A percentile compares a stretch with the other conserved stretches of the same genome.
phyloP scores from a whole-genome alignment of 2,888 invertebrate species.

The Agonopterix heracliana region DNA sequence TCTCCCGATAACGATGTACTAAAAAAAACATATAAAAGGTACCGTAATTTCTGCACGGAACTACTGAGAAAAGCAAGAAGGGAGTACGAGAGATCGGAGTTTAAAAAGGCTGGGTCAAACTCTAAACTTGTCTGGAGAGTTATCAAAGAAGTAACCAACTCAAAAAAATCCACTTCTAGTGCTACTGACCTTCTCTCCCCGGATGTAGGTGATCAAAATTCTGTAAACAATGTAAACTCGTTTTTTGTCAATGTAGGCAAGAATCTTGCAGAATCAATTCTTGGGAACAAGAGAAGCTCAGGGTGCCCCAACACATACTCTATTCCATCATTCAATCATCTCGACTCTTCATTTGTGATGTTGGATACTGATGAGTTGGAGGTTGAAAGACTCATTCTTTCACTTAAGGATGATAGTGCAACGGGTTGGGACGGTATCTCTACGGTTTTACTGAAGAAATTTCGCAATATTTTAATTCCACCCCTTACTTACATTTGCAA shows the following conservation, averaged over 20 bases:
- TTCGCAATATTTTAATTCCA: no score
- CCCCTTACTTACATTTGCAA: no score
- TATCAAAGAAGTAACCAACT: background rate
- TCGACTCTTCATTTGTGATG: no score
- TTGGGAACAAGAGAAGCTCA: background rate
- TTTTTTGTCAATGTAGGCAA: background rate
- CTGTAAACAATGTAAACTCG: background rate
- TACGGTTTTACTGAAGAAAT: no score
- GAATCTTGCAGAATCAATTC: background rate
- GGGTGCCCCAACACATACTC: background rate
- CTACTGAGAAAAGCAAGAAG: background rate
- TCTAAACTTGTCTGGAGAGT: background rate
- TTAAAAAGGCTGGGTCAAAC: background rate
- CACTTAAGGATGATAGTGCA: no score
- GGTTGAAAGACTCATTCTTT: no score
- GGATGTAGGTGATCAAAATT: background rate
- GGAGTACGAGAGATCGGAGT: background rate
- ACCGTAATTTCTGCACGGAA: background rate
- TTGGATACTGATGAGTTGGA: no score
- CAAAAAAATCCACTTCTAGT: background rate
- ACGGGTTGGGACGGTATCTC: no score
- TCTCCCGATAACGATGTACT: background rate
- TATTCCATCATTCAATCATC: background rate
- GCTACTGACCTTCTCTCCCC: background rate
- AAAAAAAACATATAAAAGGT: background rate